Conservation (phyloP, 1,140 invertebrate genomes). For the Eriosoma lanigerum region DNA sequence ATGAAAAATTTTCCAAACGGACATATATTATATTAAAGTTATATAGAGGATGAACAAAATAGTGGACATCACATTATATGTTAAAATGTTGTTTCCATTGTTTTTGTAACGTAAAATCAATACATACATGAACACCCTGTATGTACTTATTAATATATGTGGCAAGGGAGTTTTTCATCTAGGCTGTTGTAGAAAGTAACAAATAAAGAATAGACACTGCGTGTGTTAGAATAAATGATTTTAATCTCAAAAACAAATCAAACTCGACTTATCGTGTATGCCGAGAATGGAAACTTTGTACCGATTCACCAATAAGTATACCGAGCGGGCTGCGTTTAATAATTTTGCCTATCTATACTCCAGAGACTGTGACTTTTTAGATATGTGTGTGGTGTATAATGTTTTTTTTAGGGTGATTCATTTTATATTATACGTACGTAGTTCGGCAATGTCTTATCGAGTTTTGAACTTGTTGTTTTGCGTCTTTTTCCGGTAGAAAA, state of each 20-base stretch:
- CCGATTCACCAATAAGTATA: neutral
- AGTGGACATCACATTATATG: no score
- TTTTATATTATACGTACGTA: neutral
- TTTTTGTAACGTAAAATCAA: no score
- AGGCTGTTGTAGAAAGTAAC: no score
- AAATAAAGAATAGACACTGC: no score
- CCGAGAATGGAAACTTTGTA: neutral
- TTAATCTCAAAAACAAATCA: slow-evolving; percentile 30
- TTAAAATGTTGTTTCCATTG: no score
- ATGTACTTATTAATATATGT: no score
- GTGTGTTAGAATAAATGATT: neutral
- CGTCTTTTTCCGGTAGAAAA: neutral
- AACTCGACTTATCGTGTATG: slow-evolving; percentile 20
- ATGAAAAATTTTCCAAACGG: no score
- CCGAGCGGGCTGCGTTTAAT: neutral
- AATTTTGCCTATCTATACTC: slow-evolving; percentile 8
- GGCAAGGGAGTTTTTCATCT: no score
- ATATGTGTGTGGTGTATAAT: neutral
- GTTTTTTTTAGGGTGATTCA: neutral
- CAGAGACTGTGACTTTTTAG: neutral
- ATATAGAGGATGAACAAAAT: no score
- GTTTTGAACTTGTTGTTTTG: neutral
- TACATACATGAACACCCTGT: no score
- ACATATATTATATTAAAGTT: no score
- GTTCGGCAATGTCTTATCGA: neutral